Conservation (phyloP, 2,888 invertebrate genomes). For the Thelaira solivaga region DNA sequence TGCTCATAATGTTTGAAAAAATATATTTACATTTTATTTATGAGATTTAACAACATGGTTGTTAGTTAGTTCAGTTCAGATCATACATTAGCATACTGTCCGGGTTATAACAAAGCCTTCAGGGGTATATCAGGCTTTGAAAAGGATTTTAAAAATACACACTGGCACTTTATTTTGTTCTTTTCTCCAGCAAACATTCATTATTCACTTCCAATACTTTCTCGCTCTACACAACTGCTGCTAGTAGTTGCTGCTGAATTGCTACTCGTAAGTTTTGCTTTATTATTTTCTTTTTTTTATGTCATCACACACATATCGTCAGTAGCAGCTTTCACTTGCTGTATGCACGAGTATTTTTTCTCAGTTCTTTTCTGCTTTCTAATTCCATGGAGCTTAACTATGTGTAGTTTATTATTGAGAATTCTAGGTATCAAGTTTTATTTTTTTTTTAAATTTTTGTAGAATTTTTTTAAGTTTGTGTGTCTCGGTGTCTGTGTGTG, state of each 20-base stretch:
- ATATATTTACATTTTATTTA: slow-evolving; percentile 59
- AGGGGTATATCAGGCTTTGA: slow-evolving; percentile 55
- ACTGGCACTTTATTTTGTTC: slow-evolving; percentile 54
- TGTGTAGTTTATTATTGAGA: slow-evolving; percentile 23
- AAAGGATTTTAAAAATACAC: slow-evolving; percentile 52
- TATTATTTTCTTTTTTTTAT: too few species aligned
- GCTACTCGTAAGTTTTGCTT: slow-evolving; percentile 41
- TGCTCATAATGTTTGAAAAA: slow-evolving; percentile 33
- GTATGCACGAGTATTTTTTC: background rate
- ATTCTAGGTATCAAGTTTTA: slow-evolving; percentile 49
- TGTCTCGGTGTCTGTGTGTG: too few species aligned
- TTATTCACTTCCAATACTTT: slow-evolving; percentile 31
- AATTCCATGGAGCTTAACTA: slow-evolving; percentile 49
- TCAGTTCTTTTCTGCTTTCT: slow-evolving; percentile 34
- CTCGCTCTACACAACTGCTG: background rate
- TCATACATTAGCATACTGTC: slow-evolving; percentile 5
- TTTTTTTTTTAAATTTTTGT: slow-evolving; percentile 10
- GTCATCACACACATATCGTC: slow-evolving; percentile 49
- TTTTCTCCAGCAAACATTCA: slow-evolving; percentile 48
- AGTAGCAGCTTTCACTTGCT: background rate
- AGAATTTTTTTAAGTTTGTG: background rate
- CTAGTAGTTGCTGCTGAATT: background rate
- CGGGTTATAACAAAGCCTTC: slow-evolving; percentile 54
- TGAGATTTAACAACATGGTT: slow-evolving; percentile 32
- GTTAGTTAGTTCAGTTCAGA: slow-evolving; percentile 1